A percentile compares a stretch with the other conserved stretches of the same genome.
Conservation (phyloP, 2,888 invertebrate species). For the Choristoneura rosaceana region DNA sequence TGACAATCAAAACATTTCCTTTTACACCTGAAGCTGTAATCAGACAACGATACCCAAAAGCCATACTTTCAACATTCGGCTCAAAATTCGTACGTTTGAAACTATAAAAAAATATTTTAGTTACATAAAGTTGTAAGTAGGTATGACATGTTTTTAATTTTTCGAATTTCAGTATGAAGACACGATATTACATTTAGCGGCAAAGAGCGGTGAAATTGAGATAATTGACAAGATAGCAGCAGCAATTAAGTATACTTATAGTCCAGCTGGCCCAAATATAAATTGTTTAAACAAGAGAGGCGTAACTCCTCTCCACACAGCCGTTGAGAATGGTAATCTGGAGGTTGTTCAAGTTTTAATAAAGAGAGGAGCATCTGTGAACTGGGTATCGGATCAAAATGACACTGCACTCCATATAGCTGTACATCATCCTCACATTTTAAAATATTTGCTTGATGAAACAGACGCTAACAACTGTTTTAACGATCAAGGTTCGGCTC, state of each 20-base stretch:
- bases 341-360: neutral
- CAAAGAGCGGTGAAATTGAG: neutral
- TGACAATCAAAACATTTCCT: neutral
- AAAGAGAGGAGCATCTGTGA: neutral
- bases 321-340: neutral
- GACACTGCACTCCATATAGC: conserved; percentile 9
- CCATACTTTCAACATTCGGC: neutral
- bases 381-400: neutral
- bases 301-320: conserved; percentile 2
- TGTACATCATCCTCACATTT: neutral
- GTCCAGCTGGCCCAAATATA: no score
- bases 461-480: neutral
- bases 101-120: no score
- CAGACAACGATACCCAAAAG: neutral
- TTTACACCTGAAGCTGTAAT: neutral
- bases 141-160: no score
- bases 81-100: neutral
- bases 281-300: neutral
- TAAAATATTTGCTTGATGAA: conserved; percentile 1
- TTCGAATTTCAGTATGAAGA: conserved; percentile 1
- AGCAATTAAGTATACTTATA: neutral
- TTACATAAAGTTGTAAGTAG: no score
- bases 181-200: neutral
- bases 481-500: neutral
- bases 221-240: neutral